Evolutionary conservation across 2,888 invertebrate genomes (phyloP).

Genomic region (Anodontia alba): DNA sequence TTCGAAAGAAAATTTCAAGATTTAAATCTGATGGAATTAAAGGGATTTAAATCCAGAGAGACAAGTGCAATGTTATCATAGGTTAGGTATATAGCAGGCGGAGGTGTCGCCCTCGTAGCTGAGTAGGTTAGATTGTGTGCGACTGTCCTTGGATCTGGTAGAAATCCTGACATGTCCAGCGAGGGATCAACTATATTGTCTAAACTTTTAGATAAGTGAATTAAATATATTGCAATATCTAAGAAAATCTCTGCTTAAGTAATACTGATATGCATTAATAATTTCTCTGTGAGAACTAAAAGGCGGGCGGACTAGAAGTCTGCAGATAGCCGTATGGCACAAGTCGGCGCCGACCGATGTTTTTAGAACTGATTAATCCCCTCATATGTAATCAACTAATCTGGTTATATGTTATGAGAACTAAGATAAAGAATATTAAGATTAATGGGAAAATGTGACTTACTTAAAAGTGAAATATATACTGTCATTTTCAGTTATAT

Average conservation of each 20-base stretch:
- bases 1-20: constrained; percentile 37
- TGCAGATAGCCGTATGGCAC: background rate
- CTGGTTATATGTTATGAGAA: background rate
- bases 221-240: background rate
- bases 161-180: background rate
- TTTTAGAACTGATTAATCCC: background rate
- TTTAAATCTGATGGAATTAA: constrained; percentile 58
- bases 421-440: background rate
- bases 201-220: constrained; percentile 15
- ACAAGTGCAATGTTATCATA: constrained; percentile 13
- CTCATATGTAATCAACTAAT: background rate
- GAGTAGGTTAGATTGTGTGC: background rate
- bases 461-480: too few relatives aligned
- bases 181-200: constrained; percentile 4
- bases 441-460: background rate
- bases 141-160: background rate
- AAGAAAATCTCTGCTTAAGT: constrained; percentile 10
- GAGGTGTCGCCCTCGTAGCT: background rate
- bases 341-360: constrained; percentile 2
- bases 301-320: constrained; percentile 2
- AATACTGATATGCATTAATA: constrained; percentile 14
- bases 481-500: too few relatives aligned
- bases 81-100: background rate
- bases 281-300: constrained; percentile 2
- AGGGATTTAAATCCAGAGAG: constrained; percentile 46